Conservation (phyloP, 2,888 invertebrate species). For the Caenorhabditis sinica region DNA sequence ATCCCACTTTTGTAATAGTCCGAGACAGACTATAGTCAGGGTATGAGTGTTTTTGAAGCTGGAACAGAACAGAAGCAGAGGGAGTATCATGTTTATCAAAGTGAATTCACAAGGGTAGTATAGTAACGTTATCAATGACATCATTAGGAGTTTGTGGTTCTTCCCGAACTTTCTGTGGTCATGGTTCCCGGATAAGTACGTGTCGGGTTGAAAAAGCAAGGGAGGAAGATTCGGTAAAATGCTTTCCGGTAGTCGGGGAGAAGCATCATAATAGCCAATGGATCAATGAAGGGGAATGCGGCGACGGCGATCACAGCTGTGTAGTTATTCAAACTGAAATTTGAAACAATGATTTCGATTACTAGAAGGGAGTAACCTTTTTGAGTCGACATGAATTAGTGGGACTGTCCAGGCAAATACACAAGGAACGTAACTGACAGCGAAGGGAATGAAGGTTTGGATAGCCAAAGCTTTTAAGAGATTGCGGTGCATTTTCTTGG, state of each 20-base stretch:
- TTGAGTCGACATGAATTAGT: conserved; percentile 52
- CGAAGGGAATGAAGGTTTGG: conserved; percentile 63
- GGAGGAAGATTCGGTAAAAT: conserved; percentile 28
- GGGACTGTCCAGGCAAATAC: conserved; percentile 58
- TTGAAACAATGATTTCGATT: neutral
- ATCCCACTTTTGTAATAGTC: neutral
- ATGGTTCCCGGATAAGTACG: conserved; percentile 37
- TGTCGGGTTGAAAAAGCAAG: neutral
- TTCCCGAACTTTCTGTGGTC: conserved; percentile 24
- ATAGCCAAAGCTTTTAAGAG: conserved; percentile 53
- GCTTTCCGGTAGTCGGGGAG: conserved; percentile 50
- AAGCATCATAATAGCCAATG: conserved; percentile 49
- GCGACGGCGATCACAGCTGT: conserved; percentile 58
- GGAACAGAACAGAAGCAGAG: neutral
- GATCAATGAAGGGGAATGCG: conserved; percentile 58
- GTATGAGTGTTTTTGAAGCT: neutral
- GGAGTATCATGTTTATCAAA: neutral
- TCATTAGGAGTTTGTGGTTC: conserved; percentile 2
- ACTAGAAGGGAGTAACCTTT: conserved; percentile 8
- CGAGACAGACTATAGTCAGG: neutral
- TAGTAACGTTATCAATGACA: neutral
- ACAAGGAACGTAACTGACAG: conserved; percentile 57
- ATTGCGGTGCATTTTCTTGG: conserved; percentile 59
- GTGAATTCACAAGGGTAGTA: neutral
- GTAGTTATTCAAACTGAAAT: conserved; percentile 59